These are phyloP conservation scores for Unio delphinus DNA, from an alignment of 2,888 invertebrate genomes.

Conservation along the genomic window DNA sequence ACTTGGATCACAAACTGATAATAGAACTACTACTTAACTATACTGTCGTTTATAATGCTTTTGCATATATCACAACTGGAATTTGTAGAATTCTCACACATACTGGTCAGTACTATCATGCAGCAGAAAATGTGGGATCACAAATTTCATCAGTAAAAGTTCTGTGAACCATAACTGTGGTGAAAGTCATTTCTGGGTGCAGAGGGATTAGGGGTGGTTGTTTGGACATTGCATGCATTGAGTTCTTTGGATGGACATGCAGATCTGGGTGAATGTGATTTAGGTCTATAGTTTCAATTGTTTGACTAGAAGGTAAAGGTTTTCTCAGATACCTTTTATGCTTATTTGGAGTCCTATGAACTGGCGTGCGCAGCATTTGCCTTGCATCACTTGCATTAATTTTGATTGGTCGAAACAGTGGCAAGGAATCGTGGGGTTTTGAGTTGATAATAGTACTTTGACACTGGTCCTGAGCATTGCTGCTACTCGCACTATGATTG, in stretches of 20 bases:
- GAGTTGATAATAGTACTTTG: slow-evolving; percentile 16
- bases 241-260: background rate
- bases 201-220: slow-evolving; percentile 6
- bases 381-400: slow-evolving; percentile 39
- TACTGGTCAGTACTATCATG: slow-evolving; percentile 11
- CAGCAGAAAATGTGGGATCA: slow-evolving; percentile 41
- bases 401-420: slow-evolving; percentile 54
- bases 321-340: slow-evolving; percentile 18
- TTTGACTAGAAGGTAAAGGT: slow-evolving; percentile 32
- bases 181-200: slow-evolving; percentile 28
- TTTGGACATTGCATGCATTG: slow-evolving; percentile 4
- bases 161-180: slow-evolving; percentile 46
- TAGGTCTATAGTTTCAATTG: too few relatives aligned
- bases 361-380: slow-evolving; percentile 23
- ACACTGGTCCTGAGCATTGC: slow-evolving; percentile 41
- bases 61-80: too few relatives aligned
- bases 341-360: slow-evolving; percentile 32
- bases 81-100: too few relatives aligned
- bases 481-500: slow-evolving; percentile 49
- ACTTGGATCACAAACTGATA: too few relatives aligned
- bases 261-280: slow-evolving; percentile 5
- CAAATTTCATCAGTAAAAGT: slow-evolving; percentile 36
- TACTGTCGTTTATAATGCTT: too few relatives aligned
- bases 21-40: too few relatives aligned
- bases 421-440: slow-evolving; percentile 40